Conservation (phyloP, 2,797 vertebrate species). For the Gobio occitaniae region DNA sequence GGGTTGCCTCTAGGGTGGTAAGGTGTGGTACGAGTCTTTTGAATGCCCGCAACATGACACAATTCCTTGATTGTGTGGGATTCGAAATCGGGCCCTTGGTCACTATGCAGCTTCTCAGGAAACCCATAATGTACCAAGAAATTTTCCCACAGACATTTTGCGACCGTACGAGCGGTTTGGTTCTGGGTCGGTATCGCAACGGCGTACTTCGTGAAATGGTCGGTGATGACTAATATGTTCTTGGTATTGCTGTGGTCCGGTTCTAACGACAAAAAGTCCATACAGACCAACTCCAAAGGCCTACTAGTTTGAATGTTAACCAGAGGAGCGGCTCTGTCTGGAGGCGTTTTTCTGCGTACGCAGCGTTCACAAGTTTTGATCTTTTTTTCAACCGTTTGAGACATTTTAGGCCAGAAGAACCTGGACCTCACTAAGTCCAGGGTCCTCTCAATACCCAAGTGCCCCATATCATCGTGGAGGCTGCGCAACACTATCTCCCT, state of each 20-base stretch:
- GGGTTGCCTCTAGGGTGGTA: neutral
- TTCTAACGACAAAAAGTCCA: neutral
- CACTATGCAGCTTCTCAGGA: neutral
- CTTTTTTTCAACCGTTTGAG: neutral
- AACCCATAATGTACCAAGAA: neutral
- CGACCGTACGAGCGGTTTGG: neutral
- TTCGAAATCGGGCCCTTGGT: neutral
- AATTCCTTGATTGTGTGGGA: neutral
- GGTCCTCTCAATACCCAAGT: slow-evolving; percentile 1
- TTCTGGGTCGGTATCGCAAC: neutral
- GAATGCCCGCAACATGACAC: neutral
- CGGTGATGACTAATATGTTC: neutral
- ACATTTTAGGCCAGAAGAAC: neutral
- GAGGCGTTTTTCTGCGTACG: too few relatives aligned
- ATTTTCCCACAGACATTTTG: neutral
- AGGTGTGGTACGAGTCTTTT: neutral
- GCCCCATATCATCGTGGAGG: neutral
- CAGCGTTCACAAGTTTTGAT: too few relatives aligned
- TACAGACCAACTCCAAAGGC: neutral
- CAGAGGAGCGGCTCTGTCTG: neutral
- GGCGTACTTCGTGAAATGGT: neutral
- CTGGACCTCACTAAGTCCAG: neutral
- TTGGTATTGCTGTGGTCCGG: neutral
- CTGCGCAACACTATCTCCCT: neutral
- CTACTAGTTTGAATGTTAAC: neutral